Conservation (phyloP, 2,797 vertebrate species). For the Pipistrellus kuhlii region DNA sequence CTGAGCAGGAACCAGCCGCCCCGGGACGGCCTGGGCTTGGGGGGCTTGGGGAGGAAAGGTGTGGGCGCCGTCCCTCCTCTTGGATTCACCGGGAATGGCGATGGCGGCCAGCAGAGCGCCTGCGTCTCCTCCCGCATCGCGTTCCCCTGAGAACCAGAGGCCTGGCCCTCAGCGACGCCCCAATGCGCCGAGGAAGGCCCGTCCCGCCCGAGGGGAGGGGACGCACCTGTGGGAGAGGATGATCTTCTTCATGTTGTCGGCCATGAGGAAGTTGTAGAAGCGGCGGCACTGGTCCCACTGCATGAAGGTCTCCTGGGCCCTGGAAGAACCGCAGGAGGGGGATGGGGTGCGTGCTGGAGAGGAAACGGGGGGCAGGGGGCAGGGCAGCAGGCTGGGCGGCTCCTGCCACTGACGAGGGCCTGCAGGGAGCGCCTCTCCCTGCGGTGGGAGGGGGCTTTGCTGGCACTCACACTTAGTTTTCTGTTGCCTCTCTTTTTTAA, state of each 20-base stretch:
- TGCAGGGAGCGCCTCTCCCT: neutral
- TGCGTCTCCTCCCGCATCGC: neutral
- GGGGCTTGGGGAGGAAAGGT: neutral
- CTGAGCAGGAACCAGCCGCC: neutral
- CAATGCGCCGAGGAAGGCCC: neutral
- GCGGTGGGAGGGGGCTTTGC: neutral
- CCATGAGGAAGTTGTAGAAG: conserved; percentile 99
- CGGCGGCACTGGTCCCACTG: conserved; percentile 99
- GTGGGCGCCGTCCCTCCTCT: neutral
- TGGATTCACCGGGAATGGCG: conserved; percentile 11
- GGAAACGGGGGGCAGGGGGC: neutral
- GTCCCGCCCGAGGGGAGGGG: neutral
- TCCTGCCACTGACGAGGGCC: neutral
- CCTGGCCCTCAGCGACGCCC: neutral
- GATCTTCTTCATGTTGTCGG: conserved; percentile 99
- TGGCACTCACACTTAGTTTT: neutral
- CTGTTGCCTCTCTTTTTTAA: too few relatives aligned
- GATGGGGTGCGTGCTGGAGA: neutral
- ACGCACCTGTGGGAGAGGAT: conserved; percentile 97
- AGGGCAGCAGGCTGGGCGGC: neutral
- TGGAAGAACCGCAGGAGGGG: conserved; percentile 80
- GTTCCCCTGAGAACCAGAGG: neutral
- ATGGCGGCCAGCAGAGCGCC: neutral
- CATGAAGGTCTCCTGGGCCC: conserved; percentile 98
- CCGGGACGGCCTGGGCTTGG: neutral